Evolutionary conservation across 2,888 invertebrate species (phyloP), one percentile per base, ranked within the genome.

Genomic region (Pachliopta kotzebuea): DNA sequence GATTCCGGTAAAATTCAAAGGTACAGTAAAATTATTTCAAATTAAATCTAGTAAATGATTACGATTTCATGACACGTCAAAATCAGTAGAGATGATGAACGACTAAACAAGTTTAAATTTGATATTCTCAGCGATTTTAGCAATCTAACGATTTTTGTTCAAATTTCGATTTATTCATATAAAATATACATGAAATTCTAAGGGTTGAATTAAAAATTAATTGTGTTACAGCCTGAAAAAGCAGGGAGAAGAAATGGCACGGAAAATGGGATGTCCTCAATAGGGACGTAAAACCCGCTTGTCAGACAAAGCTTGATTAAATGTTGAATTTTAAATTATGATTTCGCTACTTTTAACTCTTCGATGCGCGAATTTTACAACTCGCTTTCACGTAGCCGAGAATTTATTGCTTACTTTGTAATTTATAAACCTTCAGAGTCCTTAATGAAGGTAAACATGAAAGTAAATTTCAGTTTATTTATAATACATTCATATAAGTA

Each of bases 291-390:
- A 88, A 85, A 85, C 82, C 81, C 78, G 83, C 84, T 86, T 86
- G 85, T 86, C 85, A 83, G 80, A 72, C 73, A 73, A 78, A 81
- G 79, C 83, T 88, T 89, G 88, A 90, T 89, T 86, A 85, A 88
- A 85, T 84, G 85, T 82, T 87, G 86, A 88, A 88, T 88, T 87
- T 86, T 87, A 86, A 88, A 85, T 86, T 85, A 86, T 84, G 79
- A 83, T 79, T 78, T 49, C 57, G 54, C 58, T 57, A 65, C 54
- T 65, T 62, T 17, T 55, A 57, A 62, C 54, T 54, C 55, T 58
- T 58, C 62, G 24, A 49, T 58, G 62, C 24, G 49, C 49, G 50
- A 31, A 65, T 65, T 65, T 65, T 58, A 62, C 68, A 67, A 70
- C 62, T 21, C 45, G 20, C 49, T 62, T 62, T 56, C 55, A 55